phyloP scores from a whole-genome alignment of 2,888 invertebrate species.

The Agrenia bidenticulata region DNA sequence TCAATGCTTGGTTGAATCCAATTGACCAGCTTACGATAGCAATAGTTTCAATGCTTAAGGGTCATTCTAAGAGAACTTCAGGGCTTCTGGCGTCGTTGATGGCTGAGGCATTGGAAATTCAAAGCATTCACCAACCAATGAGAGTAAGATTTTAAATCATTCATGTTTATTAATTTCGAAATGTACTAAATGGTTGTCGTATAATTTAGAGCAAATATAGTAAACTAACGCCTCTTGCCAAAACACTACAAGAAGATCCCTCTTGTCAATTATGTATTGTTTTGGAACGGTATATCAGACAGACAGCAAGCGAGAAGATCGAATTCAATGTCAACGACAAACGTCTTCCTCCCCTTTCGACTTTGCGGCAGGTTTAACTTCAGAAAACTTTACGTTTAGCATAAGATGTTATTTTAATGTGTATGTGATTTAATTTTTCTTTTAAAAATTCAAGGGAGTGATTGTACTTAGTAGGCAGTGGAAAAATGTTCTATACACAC shows the following conservation, averaged over 20 bases:
- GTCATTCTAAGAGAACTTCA: conserved; percentile 75
- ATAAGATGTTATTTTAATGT: too few species aligned
- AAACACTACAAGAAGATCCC: conserved; percentile 91
- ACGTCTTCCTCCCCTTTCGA: conserved; percentile 83
- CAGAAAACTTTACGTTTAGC: too few species aligned
- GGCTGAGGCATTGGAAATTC: conserved; percentile 89
- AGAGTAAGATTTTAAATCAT: conserved; percentile 62
- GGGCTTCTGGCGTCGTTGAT: conserved; percentile 91
- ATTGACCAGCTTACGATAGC: conserved; percentile 85
- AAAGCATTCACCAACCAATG: conserved; percentile 75
- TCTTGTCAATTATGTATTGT: conserved; percentile 90
- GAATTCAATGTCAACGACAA: conserved; percentile 80
- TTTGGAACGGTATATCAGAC: conserved; percentile 77
- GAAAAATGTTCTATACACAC: conserved; percentile 94
- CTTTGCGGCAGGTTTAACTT: conserved; percentile 72
- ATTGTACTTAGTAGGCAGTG: conserved; percentile 93
- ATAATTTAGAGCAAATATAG: conserved; percentile 77
- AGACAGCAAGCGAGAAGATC: conserved; percentile 73
- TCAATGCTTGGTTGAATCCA: conserved; percentile 97
- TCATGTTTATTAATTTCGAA: conserved; percentile 40
- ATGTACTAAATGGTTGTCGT: not conserved
- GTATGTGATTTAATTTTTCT: too few species aligned
- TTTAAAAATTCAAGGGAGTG: conserved; percentile 79
- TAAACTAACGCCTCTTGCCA: conserved; percentile 81
- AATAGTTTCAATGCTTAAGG: conserved; percentile 76